Base-by-base conservation (phyloP, 2,888 invertebrate genomes). In the Eulithis prunata region DNA sequence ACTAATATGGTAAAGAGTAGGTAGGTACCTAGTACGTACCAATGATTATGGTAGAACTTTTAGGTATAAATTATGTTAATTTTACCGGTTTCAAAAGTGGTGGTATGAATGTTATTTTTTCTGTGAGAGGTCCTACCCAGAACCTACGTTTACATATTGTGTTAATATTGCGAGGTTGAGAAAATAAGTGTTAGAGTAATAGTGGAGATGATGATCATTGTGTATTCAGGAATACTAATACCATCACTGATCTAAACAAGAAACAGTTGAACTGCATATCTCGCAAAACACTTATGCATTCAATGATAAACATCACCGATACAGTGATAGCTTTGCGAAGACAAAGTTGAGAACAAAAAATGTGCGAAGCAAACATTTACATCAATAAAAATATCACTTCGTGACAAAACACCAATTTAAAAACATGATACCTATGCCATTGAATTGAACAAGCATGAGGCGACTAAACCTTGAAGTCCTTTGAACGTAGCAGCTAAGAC, bases 371-470 rank as follows among this genome's bases (percentile, higher is more conserved):
- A 65, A 63, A 56, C 61, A 62, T 41, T 55, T 11, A 28, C 49
- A n/a, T 64, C 66, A 69, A 66, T 64, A 56, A 45, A 21, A 32
- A 32, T 54, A 47, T 13, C 47, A 13, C 21, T 49, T 57, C 45
- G 57, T 64, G 51, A 70, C 57, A 56, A 62, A 66, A 58, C 57
- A 32, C 13, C 58, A 61, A 70, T 59, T 63, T 57, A 65, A 67
- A 67, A 67, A 52, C 62, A 70, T 69, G 64, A 67, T 60, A n/a
- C n/a, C n/a, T n/a, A n/a, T 21, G 64, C 59, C 47, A 60, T 62
- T 64, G 65, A 57, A 60, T 62, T 64, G 65, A 57, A 67, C 53
- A 45, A 3, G 4, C 38, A 13, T 43, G 46, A 52, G 60, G 66
- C 51, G 51, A 65, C 61, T 64, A 56, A 54, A 52, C 21, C 21